Percentiles rank a stretch among this genome's conserved stretches.
These are phyloP conservation scores for Nicator chloris DNA, from an alignment of 2,113 vertebrate species.

Conservation along the genomic window DNA sequence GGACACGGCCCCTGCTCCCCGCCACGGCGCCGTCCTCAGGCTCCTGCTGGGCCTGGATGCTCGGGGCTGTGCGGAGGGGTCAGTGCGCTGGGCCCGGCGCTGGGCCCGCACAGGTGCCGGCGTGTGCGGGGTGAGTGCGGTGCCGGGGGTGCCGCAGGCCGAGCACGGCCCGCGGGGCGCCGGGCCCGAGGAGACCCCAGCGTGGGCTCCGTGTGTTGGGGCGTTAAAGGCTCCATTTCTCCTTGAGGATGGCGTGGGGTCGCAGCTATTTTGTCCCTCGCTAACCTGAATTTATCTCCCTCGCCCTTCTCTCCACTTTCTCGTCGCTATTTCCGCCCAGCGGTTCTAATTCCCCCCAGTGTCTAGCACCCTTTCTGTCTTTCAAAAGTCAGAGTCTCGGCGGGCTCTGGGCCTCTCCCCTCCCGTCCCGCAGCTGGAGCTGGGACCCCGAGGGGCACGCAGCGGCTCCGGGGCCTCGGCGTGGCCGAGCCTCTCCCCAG, in stretches of 20 bases:
- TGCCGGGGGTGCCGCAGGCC: background rate
- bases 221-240: background rate
- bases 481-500: background rate
- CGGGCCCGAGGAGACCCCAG: background rate
- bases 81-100: accelerated
- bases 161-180: background rate
- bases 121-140: background rate
- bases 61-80: background rate
- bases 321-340: background rate
- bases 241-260: background rate
- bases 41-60: background rate
- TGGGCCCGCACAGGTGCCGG: background rate
- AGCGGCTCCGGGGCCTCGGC: background rate
- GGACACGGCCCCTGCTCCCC: background rate
- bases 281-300: background rate
- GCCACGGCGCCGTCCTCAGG: background rate
- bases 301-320: background rate
- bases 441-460: background rate
- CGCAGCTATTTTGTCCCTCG: background rate
- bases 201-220: too few species aligned
- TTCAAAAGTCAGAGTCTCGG: background rate
- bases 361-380: background rate
- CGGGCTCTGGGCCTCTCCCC: background rate
- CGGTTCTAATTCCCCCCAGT: background rate
- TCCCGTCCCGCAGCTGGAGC: background rate